phyloP scores from a whole-genome alignment of 2,113 vertebrate species.

The Piprites chloris region DNA sequence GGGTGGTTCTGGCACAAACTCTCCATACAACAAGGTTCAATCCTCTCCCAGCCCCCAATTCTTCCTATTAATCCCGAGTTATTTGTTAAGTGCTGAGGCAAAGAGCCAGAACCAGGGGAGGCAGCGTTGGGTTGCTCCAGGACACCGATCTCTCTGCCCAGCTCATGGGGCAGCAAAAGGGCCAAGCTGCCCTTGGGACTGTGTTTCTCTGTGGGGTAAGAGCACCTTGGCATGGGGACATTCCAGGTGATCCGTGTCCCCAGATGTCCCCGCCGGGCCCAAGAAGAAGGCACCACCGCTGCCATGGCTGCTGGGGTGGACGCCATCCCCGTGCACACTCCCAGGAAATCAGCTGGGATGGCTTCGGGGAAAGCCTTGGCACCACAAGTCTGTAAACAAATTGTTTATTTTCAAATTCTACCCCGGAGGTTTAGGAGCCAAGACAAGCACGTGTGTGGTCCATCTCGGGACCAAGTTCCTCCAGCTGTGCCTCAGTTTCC shows the following conservation, averaged over 20 bases:
- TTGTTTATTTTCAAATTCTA: neutral
- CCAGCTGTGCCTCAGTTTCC: neutral
- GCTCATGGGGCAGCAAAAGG: neutral
- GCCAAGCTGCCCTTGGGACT: neutral
- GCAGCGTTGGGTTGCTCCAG: neutral
- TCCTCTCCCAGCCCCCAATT: neutral
- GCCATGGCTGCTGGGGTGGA: rapidly evolving
- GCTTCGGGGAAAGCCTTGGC: neutral
- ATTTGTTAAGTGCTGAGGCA: neutral
- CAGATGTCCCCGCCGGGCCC: neutral
- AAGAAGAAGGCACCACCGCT: neutral
- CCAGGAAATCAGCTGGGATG: neutral
- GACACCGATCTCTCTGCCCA: neutral
- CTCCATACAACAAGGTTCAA: rapidly evolving
- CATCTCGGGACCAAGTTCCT: rapidly evolving
- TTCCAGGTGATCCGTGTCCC: neutral
- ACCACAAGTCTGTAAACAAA: neutral
- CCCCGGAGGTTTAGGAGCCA: neutral
- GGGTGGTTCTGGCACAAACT: neutral
- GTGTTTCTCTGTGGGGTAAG: neutral
- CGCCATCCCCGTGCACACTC: neutral
- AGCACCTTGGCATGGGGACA: neutral
- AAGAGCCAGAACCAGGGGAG: neutral
- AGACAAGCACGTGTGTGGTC: neutral
- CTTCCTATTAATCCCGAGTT: neutral